Evolutionary conservation across 1,140 invertebrate species (phyloP), one percentile per base, ranked within the genome.

Genomic region (Vanessa tameamea): DNA sequence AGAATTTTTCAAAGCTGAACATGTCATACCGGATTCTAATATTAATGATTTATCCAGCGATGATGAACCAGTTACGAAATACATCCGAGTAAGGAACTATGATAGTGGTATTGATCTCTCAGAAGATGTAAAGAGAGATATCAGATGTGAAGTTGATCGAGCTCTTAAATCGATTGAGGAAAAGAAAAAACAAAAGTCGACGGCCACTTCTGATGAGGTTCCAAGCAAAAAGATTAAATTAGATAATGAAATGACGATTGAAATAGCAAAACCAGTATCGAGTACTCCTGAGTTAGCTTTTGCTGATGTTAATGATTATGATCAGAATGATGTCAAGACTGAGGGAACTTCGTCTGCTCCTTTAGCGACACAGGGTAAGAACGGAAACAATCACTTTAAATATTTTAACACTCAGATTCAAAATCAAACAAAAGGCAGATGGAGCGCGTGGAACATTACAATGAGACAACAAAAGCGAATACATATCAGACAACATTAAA

Each of bases 51-150:
- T 43, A 69, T 74, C 55, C 14, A 64, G 59, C 43, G 69, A 78
- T 71, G 87, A 92, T 80, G 85, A 88, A 69, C 90, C 90, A 0
- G 91, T 92, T n/a, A 91, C 83, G 2, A 91, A 89, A 75, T 90
- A 91, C 48, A 76, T 78, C 1, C 16, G 51, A 69, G 47, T 59
- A 59, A 88, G 79, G 53, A 82, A 82, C 14, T 77, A 84, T 73
- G 83, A 88, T 63, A 88, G 80, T 31, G 82, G 82, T 0, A 72
- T 88, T 1, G 87, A 90, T 47, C 65, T 91, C 47, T 76, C 87
- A 0, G 88, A 92, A 66, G 84, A 89, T 51, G 75, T 87, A 0
- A 92, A 91, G 77, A 69, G 65, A 5, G 73, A 64, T 63, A 90
- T 92, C 61, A 69, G 82, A 12, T 80, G 80, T 50, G 90, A 91